Base-by-base conservation (phyloP, 2,113 vertebrate genomes). In the Carettochelys insculpta region DNA sequence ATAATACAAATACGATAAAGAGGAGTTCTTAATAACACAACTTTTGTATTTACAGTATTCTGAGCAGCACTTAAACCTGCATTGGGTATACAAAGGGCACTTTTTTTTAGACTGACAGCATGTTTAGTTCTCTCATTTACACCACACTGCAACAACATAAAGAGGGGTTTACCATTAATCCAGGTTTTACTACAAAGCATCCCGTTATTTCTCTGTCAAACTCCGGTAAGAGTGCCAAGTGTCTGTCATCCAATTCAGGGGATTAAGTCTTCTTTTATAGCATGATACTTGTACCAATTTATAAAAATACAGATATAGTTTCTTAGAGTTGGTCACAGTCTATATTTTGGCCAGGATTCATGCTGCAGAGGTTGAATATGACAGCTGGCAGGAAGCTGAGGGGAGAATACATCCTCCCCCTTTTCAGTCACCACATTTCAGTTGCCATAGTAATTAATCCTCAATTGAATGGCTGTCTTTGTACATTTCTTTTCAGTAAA, bases 271-370 rank as follows among this genome's bases (percentile, higher is more conserved):
- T 98, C 96, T 98, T 97, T 98, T 97, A 97, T 94, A 97, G 94
- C 94, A 91, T 65, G 88, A 97, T 98, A 98, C 97, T 98, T 97
- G 97, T 97, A 97, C 88, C 87, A 97, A 98, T 98, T 97, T 98
- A 98, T 97, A 98, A 97, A 98, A 98, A 98, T 98, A 98, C 96
- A 98, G 98, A 98, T 98, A 98, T 97, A 97, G 97, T 98, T 98
- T 98, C 97, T 97, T 92, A 94, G 93, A 94, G 96, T 88, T 97
- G 95, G 97, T 97, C 97, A 97, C 96, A 97, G 97, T 97, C 97
- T 97, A 96, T 96, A 97, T 97, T 96, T 97, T 98, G 98, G 97
- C 97, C 95, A 93, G 88, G 97, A 96, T 96, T 97, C 97, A 95
- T 97, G 95, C 96, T n/a, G 4, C 95, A 97, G 94, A 97, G 95